Conservation (phyloP, 2,888 invertebrate species). For the Selenia dentaria region DNA sequence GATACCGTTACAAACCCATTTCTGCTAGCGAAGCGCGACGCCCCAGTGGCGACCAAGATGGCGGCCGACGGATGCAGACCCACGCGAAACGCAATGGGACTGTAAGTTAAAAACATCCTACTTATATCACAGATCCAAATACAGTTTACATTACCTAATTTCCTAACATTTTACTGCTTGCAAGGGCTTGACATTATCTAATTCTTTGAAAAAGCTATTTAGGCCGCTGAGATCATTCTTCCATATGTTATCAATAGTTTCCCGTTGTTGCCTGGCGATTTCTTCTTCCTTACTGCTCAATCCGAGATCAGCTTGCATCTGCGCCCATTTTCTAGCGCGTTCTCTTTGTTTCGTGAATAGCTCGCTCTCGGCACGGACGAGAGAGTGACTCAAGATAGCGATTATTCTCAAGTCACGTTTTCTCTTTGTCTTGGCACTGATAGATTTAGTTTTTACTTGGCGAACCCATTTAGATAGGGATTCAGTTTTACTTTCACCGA, state of each 20-base stretch:
- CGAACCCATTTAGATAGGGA: conserved; percentile 86
- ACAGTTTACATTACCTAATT: conserved; percentile 66
- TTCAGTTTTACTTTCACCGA: conserved; percentile 83
- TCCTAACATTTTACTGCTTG: conserved; percentile 50
- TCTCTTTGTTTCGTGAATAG: conserved; percentile 86
- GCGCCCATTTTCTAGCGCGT: conserved; percentile 85
- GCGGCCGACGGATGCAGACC: conserved; percentile 82
- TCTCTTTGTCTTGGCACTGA: conserved; percentile 81
- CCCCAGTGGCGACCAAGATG: conserved; percentile 85
- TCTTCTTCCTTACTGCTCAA: conserved; percentile 75
- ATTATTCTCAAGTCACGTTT: conserved; percentile 86
- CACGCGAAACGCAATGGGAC: conserved; percentile 84
- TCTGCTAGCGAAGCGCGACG: conserved; percentile 83
- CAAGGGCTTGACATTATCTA: conserved; percentile 84
- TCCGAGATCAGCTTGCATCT: conserved; percentile 80
- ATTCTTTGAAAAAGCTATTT: conserved; percentile 87
- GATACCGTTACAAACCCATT: conserved; percentile 85
- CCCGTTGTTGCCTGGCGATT: conserved; percentile 66
- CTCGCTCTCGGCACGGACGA: conserved; percentile 85
- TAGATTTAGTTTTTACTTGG: conserved; percentile 86
- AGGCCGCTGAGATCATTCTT: conserved; percentile 86
- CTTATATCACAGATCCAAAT: conserved; percentile 80
- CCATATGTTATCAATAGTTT: conserved; percentile 79
- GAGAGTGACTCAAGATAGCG: conserved; percentile 86
- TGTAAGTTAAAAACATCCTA: conserved; percentile 84